Conservation (phyloP, 2,888 invertebrate species). For the Xestia xanthographa region DNA sequence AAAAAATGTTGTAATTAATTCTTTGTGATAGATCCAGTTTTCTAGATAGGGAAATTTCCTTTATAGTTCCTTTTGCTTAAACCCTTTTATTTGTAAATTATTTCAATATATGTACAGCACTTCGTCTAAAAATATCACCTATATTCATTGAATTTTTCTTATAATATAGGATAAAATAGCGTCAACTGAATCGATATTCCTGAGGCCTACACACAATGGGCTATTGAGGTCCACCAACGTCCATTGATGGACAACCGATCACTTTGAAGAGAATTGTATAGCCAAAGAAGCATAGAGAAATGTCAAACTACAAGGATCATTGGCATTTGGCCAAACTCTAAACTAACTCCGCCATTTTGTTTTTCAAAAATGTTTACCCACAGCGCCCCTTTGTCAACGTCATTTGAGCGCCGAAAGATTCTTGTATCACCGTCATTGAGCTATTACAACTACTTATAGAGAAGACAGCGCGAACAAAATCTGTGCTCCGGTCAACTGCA, state of each 20-base stretch:
- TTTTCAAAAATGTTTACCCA: neutral
- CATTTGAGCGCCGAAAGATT: neutral
- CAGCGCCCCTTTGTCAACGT: neutral
- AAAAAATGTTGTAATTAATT: neutral
- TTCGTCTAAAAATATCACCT: neutral
- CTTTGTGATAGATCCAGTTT: neutral
- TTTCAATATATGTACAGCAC: neutral
- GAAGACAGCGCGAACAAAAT: too few species aligned
- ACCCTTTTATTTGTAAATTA: neutral
- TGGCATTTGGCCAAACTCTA: neutral
- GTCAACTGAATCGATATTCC: constrained; percentile 5
- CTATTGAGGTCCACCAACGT: constrained; percentile 3
- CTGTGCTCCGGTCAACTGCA: too few species aligned
- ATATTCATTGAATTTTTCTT: constrained; percentile 9
- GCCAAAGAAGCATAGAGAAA: constrained; percentile 23
- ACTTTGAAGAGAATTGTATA: constrained; percentile 26
- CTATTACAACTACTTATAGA: too few species aligned
- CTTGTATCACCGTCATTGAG: too few species aligned
- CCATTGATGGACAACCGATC: constrained; percentile 31
- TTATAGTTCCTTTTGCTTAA: neutral
- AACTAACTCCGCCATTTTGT: neutral
- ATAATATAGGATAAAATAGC: neutral
- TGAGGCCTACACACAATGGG: constrained; percentile 19
- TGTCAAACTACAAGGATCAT: constrained; percentile 14
- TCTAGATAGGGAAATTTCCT: neutral